phyloP scores from a whole-genome alignment of 2,888 invertebrate genomes.

The Oasisia sp. region DNA sequence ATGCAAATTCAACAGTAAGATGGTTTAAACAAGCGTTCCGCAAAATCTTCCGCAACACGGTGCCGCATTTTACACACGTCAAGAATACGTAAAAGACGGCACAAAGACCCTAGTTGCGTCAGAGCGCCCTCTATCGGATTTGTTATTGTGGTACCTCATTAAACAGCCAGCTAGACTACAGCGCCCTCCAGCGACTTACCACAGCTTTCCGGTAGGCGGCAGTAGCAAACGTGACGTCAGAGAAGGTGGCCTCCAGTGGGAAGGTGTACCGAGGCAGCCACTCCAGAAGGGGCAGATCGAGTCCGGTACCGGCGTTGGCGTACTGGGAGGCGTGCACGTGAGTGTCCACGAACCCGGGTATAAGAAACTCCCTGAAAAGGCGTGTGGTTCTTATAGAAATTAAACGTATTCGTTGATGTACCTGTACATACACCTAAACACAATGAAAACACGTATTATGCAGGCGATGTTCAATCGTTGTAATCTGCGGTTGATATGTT shows the following conservation, averaged over 20 bases:
- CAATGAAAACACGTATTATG: too few species aligned
- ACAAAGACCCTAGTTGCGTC: too few species aligned
- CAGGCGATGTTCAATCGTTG: too few species aligned
- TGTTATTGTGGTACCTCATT: too few species aligned
- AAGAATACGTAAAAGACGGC: too few species aligned
- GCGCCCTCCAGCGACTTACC: slow-evolving; percentile 71
- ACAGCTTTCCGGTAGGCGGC: slow-evolving; percentile 81
- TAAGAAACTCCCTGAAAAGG: slow-evolving; percentile 72
- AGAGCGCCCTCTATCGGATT: too few species aligned
- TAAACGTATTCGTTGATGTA: neutral
- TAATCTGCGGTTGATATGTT: too few species aligned
- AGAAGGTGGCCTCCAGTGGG: slow-evolving; percentile 81
- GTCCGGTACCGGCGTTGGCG: slow-evolving; percentile 84
- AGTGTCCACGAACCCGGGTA: slow-evolving; percentile 89
- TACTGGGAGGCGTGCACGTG: slow-evolving; percentile 92
- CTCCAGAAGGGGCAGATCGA: slow-evolving; percentile 81
- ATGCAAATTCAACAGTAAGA: too few species aligned
- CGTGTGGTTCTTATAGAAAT: slow-evolving; percentile 14
- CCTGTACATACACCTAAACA: neutral
- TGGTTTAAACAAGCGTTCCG: too few species aligned
- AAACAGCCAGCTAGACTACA: too few species aligned
- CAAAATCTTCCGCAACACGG: too few species aligned
- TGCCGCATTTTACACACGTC: too few species aligned
- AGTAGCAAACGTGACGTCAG: slow-evolving; percentile 76
- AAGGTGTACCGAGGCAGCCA: slow-evolving; percentile 90